Evolutionary conservation across 2,888 invertebrate species (phyloP), one percentile per base, ranked within the genome.

Genomic region (Lamproptera curius): DNA sequence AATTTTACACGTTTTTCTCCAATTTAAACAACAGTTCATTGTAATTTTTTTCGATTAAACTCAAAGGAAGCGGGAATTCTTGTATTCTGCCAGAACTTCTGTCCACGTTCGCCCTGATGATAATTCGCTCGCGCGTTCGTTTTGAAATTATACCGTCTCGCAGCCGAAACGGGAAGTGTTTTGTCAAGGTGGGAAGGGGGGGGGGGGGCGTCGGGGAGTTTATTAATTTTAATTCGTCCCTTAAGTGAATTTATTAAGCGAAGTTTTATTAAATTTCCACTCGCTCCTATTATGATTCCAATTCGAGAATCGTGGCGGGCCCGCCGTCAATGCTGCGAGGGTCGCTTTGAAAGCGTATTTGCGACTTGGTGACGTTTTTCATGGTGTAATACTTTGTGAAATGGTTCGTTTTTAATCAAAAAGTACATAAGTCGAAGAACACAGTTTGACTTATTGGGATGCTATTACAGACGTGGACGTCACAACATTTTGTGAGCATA

Each of bases 221-320:
- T 11, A 49, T 49, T 49, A 49, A 49, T 43, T 49, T 28, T 39
- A 43, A 49, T 49, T 43, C 17, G 43, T 39, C 26, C 39, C 39
- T 40, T 39, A 43, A 49, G 39, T 43, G 43, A 49, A 49, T 49
- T 49, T 49, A 49, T 49, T 49, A 49, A 49, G 34, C 48, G 26
- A 49, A 49, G 39, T 49, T 49, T 49, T 49, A 43, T 49, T 49
- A 43, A 49, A 43, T 49, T n/a, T 48, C 34, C 26, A 43, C 48
- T 43, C 39, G 34, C 39, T 42, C 20, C 43, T 39, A 42, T 47
- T 47, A 42, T 42, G 20, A 43, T 40, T 40, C 39, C 17, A 43
- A 49, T 39, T 49, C 35, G 14, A 9, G n/a, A 28, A 28, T 28
- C 9, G 28, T 28, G n/a, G 28, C 9, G 10, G 28, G 28, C 10